Percentiles rank a stretch among this genome's conserved stretches.
Conservation (phyloP, 1,140 invertebrate species). For the Wiebesia pumilae region DNA sequence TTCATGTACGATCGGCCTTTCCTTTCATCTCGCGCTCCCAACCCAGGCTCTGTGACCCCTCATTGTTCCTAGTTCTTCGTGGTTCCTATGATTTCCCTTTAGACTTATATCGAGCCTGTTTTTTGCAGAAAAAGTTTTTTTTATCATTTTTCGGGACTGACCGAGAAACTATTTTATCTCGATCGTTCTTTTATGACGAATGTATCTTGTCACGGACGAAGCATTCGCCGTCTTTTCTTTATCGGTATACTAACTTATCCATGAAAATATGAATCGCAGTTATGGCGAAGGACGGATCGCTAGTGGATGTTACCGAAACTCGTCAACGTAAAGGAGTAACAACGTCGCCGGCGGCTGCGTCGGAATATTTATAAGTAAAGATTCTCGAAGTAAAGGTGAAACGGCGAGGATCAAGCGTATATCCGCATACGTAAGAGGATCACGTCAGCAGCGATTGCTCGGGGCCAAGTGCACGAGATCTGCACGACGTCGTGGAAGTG, state of each 20-base stretch:
- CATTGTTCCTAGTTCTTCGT: neutral
- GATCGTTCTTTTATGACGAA: too few relatives aligned
- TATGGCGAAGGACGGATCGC: neutral
- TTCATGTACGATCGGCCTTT: neutral
- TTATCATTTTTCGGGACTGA: neutral
- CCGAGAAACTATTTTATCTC: too few relatives aligned
- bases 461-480: slow-evolving; percentile 3
- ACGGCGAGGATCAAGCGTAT: neutral
- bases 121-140: neutral
- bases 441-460: neutral
- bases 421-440: neutral
- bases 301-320: too few relatives aligned
- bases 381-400: neutral
- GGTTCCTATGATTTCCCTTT: neutral
- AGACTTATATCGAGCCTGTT: neutral
- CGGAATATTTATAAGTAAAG: too few relatives aligned
- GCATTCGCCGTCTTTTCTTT: too few relatives aligned
- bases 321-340: too few relatives aligned
- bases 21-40: neutral
- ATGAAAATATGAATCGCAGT: neutral
- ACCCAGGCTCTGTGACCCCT: neutral
- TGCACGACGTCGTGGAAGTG: neutral
- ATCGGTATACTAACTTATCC: too few relatives aligned
- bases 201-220: too few relatives aligned
- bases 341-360: too few relatives aligned